A percentile compares a stretch with the other conserved stretches of the same genome.
Evolutionary conservation across 2,888 invertebrate genomes (phyloP).

Genomic region (Creontiades dilutus): DNA sequence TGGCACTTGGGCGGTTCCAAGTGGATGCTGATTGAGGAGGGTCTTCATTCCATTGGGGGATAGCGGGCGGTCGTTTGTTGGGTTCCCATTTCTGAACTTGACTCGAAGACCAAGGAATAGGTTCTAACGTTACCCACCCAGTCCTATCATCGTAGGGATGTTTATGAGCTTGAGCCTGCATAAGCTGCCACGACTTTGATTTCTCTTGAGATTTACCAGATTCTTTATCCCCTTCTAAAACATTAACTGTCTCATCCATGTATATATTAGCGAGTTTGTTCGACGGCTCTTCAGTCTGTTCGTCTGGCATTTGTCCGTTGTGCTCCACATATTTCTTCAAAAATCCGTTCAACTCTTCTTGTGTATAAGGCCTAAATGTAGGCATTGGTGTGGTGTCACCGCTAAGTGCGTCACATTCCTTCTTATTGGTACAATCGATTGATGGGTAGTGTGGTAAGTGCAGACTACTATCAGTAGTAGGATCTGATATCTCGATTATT

Average conservation of each 20-base stretch:
- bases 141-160: slow-evolving; percentile 85
- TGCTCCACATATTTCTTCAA: slow-evolving; percentile 75
- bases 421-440: slow-evolving; percentile 72
- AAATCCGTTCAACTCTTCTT: slow-evolving; percentile 78
- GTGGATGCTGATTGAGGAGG: slow-evolving; percentile 74
- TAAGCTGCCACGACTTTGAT: slow-evolving; percentile 77
- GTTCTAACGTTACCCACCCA: slow-evolving; percentile 89
- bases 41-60: slow-evolving; percentile 76
- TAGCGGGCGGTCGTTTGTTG: slow-evolving; percentile 80
- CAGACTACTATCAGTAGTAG: slow-evolving; percentile 73
- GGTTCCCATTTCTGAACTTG: slow-evolving; percentile 90
- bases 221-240: slow-evolving; percentile 74
- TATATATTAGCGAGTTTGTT: slow-evolving; percentile 76
- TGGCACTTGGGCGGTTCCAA: slow-evolving; percentile 75
- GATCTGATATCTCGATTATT: slow-evolving; percentile 73
- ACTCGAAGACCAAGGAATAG: slow-evolving; percentile 88
- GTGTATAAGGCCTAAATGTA: slow-evolving; percentile 79
- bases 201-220: slow-evolving; percentile 76
- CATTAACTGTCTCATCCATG: slow-evolving; percentile 75
- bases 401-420: slow-evolving; percentile 66
- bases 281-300: slow-evolving; percentile 70
- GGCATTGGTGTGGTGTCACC: slow-evolving; percentile 77
- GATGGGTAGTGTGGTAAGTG: slow-evolving; percentile 71
- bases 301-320: slow-evolving; percentile 71
- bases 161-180: slow-evolving; percentile 78